Base-by-base conservation (phyloP, 1,140 invertebrate species). In the Mizuhopecten yessoensis region DNA sequence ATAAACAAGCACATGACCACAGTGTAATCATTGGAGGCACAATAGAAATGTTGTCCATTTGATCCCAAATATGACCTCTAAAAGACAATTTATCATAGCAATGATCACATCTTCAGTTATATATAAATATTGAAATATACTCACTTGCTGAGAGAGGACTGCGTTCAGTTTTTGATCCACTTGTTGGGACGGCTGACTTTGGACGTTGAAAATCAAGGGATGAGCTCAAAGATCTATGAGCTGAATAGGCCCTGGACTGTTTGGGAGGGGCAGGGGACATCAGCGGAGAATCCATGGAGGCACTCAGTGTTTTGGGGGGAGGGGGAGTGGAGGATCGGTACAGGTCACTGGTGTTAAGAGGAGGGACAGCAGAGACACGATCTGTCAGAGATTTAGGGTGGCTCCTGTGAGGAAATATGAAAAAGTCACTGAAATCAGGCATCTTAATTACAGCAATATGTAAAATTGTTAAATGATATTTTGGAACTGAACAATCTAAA, bases 281-380 rank as follows among this genome's bases (percentile, higher is more conserved):
- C 20, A 86, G 34, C 13, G 88, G 75, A 34, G 89, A 88, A 86
- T 75, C 86, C 10, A 91, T 91, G 2, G 92, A 87, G 34, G 88
- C 90, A 88, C 93, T 94, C 88, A 88, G 88, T n/a, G 91, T 92
- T 45, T 91, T 88, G 29, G 94, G 92, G 17, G 92, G 91, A 75
- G 92, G 89, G 29, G 91, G 86, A 23, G 93, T 93, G 34, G 91
- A 90, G 17, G 95, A 92, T 29, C 94, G 86, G 90, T 94, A 95
- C n/a, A 95, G 88, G 11, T 94, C 92, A 29, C 89, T 92, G 10
- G 94, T 92, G 34, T 95, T 92, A 93, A 95, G 86, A 1, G 95
- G 34, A 23, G 94, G 95, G 0, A 94, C 93, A 87, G 93, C 93
- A 87, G 94, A 95, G 15, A 90, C 89, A n/a, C 93, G 87, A 75